Evolutionary conservation across 2,797 vertebrate genomes (phyloP).

Genomic region (Notolepis coatsorum): DNA sequence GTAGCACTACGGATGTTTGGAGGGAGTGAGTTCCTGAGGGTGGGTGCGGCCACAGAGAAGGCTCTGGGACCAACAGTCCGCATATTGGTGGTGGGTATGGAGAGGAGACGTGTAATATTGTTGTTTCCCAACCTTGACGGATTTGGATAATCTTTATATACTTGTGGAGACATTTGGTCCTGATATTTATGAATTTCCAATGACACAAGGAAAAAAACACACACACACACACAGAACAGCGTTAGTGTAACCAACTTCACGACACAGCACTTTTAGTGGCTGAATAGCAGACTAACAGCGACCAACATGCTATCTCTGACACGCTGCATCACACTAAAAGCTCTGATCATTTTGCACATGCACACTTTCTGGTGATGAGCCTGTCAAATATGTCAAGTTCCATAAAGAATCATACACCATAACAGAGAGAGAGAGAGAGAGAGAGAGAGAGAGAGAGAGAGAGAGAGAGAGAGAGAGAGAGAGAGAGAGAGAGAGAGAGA

Average conservation of each 20-base stretch:
- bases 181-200: too few species aligned
- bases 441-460: background rate
- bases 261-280: constrained; percentile 35
- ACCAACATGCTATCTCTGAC: constrained; percentile 30
- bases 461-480: background rate
- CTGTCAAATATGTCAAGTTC: constrained; percentile 35
- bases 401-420: constrained; percentile 49
- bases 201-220: background rate
- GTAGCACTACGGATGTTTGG: too few species aligned
- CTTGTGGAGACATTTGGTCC: too few species aligned
- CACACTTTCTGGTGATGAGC: constrained; percentile 33
- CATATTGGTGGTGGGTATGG: too few species aligned
- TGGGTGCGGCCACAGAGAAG: too few species aligned
- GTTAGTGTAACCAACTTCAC: constrained; percentile 20
- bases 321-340: constrained; percentile 27
- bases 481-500: background rate
- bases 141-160: too few species aligned
- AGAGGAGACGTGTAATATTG: too few species aligned
- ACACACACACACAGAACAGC: background rate
- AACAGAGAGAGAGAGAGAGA: background rate
- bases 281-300: constrained; percentile 37
- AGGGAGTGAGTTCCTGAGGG: too few species aligned
- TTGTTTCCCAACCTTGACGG: too few species aligned
- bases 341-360: constrained; percentile 52
- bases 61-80: too few species aligned